Percentiles rank a stretch among this genome's conserved stretches.
Conservation (phyloP, 2,888 invertebrate species). For the Polydrusus pterygomalis region DNA sequence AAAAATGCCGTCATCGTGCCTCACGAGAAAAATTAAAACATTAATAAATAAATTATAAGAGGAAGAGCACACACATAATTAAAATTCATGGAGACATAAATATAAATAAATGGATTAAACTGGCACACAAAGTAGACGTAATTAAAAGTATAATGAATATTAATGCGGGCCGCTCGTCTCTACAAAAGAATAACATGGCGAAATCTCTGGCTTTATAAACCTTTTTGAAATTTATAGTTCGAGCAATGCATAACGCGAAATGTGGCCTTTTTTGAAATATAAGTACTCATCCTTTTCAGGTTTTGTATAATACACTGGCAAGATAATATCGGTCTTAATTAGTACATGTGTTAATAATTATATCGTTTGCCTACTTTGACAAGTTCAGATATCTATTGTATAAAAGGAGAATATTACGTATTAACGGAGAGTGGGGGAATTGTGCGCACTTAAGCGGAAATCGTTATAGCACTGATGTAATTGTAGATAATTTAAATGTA, state of each 20-base stretch:
- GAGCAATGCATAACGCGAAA: conserved; percentile 26
- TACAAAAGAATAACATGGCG: conserved; percentile 59
- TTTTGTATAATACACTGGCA: not conserved
- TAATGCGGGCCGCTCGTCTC: conserved; percentile 63
- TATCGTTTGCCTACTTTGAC: not conserved
- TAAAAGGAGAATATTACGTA: no score
- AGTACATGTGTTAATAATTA: not conserved
- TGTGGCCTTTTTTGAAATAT: conserved; percentile 14
- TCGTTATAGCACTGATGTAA: no score
- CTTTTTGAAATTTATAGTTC: conserved; percentile 54
- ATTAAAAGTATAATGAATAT: conserved; percentile 69
- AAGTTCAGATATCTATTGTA: no score
- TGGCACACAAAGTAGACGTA: conserved; percentile 66
- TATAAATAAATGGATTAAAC: conserved; percentile 69
- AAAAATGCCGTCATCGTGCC: conserved; percentile 34
- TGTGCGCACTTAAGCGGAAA: no score
- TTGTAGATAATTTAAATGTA: no score
- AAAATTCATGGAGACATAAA: conserved; percentile 69
- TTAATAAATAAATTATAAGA: conserved; percentile 55
- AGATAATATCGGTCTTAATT: not conserved
- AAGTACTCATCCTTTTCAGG: not conserved
- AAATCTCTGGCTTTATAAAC: conserved; percentile 58
- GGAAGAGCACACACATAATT: conserved; percentile 61
- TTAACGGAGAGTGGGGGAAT: no score
- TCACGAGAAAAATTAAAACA: conserved; percentile 51